Base-by-base conservation (phyloP, 2,888 invertebrate species). In the Himalopsyche japonica region DNA sequence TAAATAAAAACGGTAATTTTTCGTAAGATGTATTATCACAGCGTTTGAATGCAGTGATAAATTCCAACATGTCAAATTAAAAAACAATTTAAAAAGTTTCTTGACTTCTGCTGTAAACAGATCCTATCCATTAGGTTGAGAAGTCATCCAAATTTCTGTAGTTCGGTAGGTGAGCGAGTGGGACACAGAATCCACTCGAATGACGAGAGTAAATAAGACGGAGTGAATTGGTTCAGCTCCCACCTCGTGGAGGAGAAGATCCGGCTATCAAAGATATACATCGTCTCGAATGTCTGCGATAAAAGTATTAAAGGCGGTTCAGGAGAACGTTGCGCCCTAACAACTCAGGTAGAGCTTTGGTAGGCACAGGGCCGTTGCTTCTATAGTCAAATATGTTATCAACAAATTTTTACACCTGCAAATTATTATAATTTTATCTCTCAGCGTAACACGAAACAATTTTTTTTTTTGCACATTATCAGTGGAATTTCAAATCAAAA, bases 241-340 rank as follows among this genome's bases (percentile, higher is more conserved):
- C 30, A 24, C 27, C 79, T 76, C 34, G 32, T 32, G 15, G 32
- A 15, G 76, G 34, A 79, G 64, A 80, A 84, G 81, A 80, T 80
- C 82, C 80, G 82, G 80, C 82, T 77, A 82, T 82, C 82, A 20
- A n/a, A 84, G 84, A 86, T 86, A 84, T 43, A 76, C 82, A 86
- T 85, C 85, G 84, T 84, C 85, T 84, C 84, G 84, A 84, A 85
- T 80, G 82, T 85, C 83, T 85, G 83, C 79, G 85, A 86, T 86
- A 86, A 85, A 85, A 84, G 85, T 85, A 82, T 80, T 85, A 80
- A 85, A 83, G 64, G 80, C 81, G 82, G 86, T 70, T 80, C 79
- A 43, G 47, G 24, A 24, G 48, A 49, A 57, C 30, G 70, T 27
- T 70, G 70, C 70, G 70, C 70, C 70, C 70, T 30, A 15, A 24